phyloP scores from a whole-genome alignment of 2,888 invertebrate species.

The Parnassius orleans region DNA sequence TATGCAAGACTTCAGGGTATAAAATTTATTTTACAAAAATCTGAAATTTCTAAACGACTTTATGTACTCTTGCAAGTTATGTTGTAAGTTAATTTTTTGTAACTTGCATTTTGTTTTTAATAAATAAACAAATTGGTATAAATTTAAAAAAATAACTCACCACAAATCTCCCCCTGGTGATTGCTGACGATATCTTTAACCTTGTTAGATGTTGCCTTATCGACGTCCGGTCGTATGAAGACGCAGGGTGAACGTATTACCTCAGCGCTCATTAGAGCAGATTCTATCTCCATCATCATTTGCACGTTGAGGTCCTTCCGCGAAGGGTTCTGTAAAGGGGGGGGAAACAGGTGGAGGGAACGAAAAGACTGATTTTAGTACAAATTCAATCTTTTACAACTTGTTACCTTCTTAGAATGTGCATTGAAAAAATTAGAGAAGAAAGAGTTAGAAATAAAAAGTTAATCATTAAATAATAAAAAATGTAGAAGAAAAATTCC shows the following conservation, averaged over 20 bases:
- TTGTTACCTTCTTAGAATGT: no score
- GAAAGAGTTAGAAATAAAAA: no score
- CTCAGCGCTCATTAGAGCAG: slow-evolving; percentile 90
- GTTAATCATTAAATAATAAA: no score
- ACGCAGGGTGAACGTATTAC: slow-evolving; percentile 89
- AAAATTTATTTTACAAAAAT: no score
- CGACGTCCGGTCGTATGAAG: slow-evolving; percentile 91
- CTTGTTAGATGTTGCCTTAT: slow-evolving; percentile 88
- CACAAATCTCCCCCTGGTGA: slow-evolving; percentile 89
- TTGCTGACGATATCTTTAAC: slow-evolving; percentile 93
- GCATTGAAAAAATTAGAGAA: no score
- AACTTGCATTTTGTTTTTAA: not conserved
- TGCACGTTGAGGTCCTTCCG: slow-evolving; percentile 95
- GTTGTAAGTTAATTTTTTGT: no score
- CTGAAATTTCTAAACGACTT: no score
- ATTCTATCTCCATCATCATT: slow-evolving; percentile 95
- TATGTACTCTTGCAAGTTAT: no score
- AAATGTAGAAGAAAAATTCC: no score
- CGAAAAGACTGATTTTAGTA: slow-evolving; percentile 32
- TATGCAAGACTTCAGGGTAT: no score
- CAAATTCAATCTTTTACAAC: not conserved
- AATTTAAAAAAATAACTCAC: slow-evolving; percentile 48
- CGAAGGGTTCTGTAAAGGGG: slow-evolving; percentile 88
- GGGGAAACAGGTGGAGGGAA: slow-evolving; percentile 39
- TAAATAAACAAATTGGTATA: not conserved